Evolutionary conservation across 2,888 invertebrate genomes (phyloP).

Genomic region (Cactoblastis cactorum): DNA sequence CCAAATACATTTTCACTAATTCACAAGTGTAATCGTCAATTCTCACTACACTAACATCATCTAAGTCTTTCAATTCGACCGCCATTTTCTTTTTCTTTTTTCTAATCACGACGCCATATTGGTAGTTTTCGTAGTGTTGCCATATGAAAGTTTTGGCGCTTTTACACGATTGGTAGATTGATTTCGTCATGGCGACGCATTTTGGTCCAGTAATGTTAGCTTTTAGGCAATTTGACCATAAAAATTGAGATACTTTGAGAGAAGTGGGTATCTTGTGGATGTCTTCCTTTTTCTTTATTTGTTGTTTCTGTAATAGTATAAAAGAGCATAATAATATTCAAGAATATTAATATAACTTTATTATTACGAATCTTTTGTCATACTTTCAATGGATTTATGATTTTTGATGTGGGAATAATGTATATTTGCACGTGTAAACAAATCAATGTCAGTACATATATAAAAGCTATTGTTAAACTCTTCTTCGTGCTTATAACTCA

Average conservation of each 20-base stretch:
- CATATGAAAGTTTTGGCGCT: conserved; percentile 55
- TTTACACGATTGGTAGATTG: conserved; percentile 48
- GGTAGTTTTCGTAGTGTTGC: conserved; percentile 48
- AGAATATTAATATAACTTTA: too few relatives aligned
- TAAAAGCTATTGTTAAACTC: too few relatives aligned
- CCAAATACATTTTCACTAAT: conserved; percentile 51
- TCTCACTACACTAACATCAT: conserved; percentile 32
- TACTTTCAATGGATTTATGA: too few relatives aligned
- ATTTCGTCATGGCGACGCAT: conserved; percentile 56
- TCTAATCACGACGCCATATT: conserved; percentile 32
- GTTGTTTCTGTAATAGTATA: conserved; percentile 49
- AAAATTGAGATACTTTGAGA: conserved; percentile 51
- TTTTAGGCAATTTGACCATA: conserved; percentile 53
- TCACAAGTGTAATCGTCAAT: conserved; percentile 55
- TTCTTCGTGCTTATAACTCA: too few relatives aligned
- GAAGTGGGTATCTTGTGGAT: conserved; percentile 33
- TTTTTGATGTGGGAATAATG: too few relatives aligned
- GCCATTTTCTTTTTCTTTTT: conserved; percentile 27
- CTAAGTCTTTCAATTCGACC: conserved; percentile 28
- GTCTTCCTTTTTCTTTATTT: conserved; percentile 40
- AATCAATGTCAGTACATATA: too few relatives aligned
- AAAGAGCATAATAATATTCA: too few relatives aligned
- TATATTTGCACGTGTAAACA: too few relatives aligned
- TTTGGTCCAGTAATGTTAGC: conserved; percentile 61
- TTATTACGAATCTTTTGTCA: too few relatives aligned